Base-by-base conservation (phyloP, 2,888 invertebrate genomes). In the Protodeltote pygarga region DNA sequence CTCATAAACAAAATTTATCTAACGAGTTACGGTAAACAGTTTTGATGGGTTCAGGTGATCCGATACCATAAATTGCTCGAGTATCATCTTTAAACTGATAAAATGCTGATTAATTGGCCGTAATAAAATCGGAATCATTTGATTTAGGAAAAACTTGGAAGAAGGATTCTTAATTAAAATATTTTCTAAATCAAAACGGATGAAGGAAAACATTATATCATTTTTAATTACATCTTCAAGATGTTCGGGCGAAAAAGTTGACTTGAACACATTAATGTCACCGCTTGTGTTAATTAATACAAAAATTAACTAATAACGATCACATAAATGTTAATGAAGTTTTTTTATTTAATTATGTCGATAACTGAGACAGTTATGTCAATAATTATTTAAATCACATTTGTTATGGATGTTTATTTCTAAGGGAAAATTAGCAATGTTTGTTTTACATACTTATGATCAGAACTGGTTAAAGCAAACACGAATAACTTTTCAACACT, bases 11-110 rank as follows among this genome's bases (percentile, higher is more conserved):
- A 79, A 77, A 80, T 82, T 79, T 77, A 78, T 79, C 73, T 75
- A 75, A 61, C 71, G 70, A 65, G 63, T 83, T 85, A 86, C 87
- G 82, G 87, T 89, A 87, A 80, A 82, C 65, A 67, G 67, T 76
- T 81, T 74, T 78, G 74, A 83, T 75, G 65, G 65, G 63, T 71
- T 65, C 77, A 68, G 73, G 67, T 75, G 75, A 76, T 79, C 68
- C 60, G 77, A 78, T 75, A 75, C 54, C 74, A 77, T 84, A 81
- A 84, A 84, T 80, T 78, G 64, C 42, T 41, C 35, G 41, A 48
- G 57, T 61, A 67, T 65, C 74, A 60, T 71, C 68, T 65, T 59
- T 65, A 63, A 40, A 53, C 61, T 54, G 53, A 62, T 63, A 60
- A 60, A 57, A 60, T 59, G 48, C 57, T 61, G 57, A 53, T 74